Evolutionary conservation across 2,888 invertebrate genomes (phyloP).

Genomic region (Dolichopus griseipennis): DNA sequence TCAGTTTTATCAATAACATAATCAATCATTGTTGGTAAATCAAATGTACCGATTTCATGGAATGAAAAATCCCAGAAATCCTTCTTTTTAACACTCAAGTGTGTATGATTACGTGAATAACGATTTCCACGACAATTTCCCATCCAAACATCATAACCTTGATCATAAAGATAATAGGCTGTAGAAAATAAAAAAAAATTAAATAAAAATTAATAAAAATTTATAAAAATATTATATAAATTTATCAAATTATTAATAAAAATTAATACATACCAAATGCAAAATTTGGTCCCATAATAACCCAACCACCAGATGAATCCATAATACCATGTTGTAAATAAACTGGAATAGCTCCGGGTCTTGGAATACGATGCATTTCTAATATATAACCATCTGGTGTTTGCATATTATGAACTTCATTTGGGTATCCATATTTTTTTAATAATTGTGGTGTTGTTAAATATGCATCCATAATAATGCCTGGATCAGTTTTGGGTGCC

Average conservation of each 20-base stretch:
- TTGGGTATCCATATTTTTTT: slow-evolving; percentile 53
- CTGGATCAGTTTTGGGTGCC: neutral
- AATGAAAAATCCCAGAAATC: slow-evolving; percentile 30
- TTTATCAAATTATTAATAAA: neutral
- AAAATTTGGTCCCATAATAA: slow-evolving; percentile 60
- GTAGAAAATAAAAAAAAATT: neutral
- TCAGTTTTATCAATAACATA: slow-evolving; percentile 38
- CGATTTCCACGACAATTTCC: slow-evolving; percentile 25
- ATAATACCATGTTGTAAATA: slow-evolving; percentile 65
- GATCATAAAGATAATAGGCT: slow-evolving; percentile 24
- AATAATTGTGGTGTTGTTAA: slow-evolving; percentile 42
- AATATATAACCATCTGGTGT: slow-evolving; percentile 74
- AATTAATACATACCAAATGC: slow-evolving; percentile 39
- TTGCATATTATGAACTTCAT: slow-evolving; percentile 54
- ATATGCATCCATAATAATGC: neutral
- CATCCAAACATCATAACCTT: slow-evolving; percentile 27
- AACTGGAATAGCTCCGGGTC: slow-evolving; percentile 48
- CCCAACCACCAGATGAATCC: slow-evolving; percentile 63
- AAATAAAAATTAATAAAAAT: neutral
- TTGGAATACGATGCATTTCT: slow-evolving; percentile 60
- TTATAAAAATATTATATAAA: neutral
- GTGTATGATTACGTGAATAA: slow-evolving; percentile 22
- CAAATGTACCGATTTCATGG: slow-evolving; percentile 49
- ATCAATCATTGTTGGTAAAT: slow-evolving; percentile 49
- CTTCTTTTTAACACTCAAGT: slow-evolving; percentile 14